Evolutionary conservation across 2,888 invertebrate genomes (phyloP), one percentile per base, ranked within the genome.

Genomic region (Idaea straminata): DNA sequence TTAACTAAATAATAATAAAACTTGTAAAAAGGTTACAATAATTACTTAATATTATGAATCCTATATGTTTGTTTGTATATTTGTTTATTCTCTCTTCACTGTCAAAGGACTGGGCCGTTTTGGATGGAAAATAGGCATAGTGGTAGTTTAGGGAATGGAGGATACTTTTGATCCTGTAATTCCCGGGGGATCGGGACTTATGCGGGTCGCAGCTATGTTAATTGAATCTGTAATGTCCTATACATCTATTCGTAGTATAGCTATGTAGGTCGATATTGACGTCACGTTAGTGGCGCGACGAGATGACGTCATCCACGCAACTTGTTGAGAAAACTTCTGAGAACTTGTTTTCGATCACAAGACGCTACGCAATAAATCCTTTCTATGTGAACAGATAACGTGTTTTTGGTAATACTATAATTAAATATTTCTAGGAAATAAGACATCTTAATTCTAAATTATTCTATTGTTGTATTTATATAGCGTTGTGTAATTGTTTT

Each of bases 251-350:
- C 47, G 47, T 47, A 0, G 36, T 7, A 10, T 47, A 47, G 10
- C 74, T 77, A 76, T 77, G 71, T 64, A 66, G 61, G 66, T 63
- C 68, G 68, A 66, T 67, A 64, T 69, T 82, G 80, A 85, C 84
- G 84, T 86, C 83, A 84, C 74, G 66, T 0, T 25, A 72, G 79
- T 85, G 80, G 81, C 80, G 76, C 79, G 83, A 83, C 72, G 61
- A 63, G 68, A 74, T 89, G 87, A 91, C 89, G 91, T 90, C 88
- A 90, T 75, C 38, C 71, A 67, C 72, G 77, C 77, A 73, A 72
- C 76, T 70, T 71, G 72, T 66, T 76, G 70, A 80, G 80, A 85
- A 86, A 65, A 57, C 59, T 65, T 65, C 62, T 58, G 10, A 57
- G 35, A 59, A 38, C 16, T 47, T 13, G 59, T 59, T 25, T 34